Percentiles rank a stretch among this genome's conserved stretches.
Conservation (phyloP, 2,797 vertebrate species). For the Todus mexicanus region DNA sequence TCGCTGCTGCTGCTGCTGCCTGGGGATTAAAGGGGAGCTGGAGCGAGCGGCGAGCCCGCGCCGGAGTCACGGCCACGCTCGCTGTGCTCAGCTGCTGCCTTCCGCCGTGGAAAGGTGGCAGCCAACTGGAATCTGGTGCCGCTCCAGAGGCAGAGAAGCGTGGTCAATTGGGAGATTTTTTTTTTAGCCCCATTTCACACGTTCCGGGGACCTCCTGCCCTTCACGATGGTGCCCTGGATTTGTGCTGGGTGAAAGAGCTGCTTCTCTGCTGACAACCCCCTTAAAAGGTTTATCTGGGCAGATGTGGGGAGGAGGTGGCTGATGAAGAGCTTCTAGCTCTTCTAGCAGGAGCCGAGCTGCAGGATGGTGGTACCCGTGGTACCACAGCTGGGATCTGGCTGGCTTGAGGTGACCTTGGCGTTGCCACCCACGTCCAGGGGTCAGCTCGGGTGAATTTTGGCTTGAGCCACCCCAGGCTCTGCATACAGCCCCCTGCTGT, state of each 20-base stretch:
- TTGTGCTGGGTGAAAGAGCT: not conserved
- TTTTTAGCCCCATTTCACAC: not conserved
- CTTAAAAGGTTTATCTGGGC: not conserved
- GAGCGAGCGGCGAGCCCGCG: not conserved
- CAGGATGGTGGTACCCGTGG: not conserved
- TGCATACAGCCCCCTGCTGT: not conserved
- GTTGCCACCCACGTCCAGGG: not conserved
- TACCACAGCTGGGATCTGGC: not conserved
- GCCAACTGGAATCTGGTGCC: accelerated
- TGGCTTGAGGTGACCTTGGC: accelerated
- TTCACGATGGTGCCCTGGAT: not conserved
- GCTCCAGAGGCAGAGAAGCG: not conserved
- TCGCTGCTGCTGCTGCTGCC: not conserved
- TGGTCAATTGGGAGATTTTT: not conserved
- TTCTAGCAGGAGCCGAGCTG: not conserved
- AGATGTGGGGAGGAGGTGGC: not conserved
- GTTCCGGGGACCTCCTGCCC: not conserved
- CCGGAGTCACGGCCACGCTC: accelerated
- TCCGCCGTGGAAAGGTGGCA: not conserved
- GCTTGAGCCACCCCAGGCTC: not conserved
- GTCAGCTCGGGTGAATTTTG: accelerated
- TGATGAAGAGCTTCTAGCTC: not conserved
- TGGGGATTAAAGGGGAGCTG: not conserved
- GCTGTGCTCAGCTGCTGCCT: accelerated
- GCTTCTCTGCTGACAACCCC: not conserved